Conservation (phyloP, 2,888 invertebrate genomes). For the Chironomus tentans region DNA sequence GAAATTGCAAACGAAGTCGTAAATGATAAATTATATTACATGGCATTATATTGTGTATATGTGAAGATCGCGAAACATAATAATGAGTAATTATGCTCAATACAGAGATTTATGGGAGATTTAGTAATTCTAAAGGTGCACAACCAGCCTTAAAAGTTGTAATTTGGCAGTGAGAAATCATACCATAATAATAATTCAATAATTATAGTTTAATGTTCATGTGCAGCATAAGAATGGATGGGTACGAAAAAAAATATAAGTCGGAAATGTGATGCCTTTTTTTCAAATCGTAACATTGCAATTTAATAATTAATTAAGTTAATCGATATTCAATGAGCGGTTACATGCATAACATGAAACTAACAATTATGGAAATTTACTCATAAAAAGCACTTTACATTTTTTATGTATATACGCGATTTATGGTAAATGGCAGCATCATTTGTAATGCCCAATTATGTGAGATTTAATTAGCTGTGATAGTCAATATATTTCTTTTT, state of each 20-base stretch:
- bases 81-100: constrained; percentile 21
- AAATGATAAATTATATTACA: constrained; percentile 20
- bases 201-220: constrained; percentile 5
- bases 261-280: not conserved
- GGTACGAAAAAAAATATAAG: too few relatives aligned
- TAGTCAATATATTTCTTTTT: not conserved
- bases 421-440: not conserved
- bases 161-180: constrained; percentile 13
- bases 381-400: not conserved
- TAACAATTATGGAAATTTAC: constrained; percentile 11
- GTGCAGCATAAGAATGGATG: not conserved
- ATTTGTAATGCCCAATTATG: constrained; percentile 5
- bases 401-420: not conserved
- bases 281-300: not conserved
- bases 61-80: not conserved
- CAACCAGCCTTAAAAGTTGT: not conserved
- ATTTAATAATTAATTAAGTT: constrained; percentile 18
- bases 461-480: not conserved
- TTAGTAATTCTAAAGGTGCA: not conserved
- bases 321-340: constrained; percentile 15
- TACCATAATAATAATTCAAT: constrained; percentile 11
- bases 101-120: constrained; percentile 20
- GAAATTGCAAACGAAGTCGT: not conserved
- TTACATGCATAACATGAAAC: not conserved
- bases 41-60: not conserved